Evolutionary conservation across 2,113 vertebrate species (phyloP).

Genomic region (Aphelocoma coerulescens): DNA sequence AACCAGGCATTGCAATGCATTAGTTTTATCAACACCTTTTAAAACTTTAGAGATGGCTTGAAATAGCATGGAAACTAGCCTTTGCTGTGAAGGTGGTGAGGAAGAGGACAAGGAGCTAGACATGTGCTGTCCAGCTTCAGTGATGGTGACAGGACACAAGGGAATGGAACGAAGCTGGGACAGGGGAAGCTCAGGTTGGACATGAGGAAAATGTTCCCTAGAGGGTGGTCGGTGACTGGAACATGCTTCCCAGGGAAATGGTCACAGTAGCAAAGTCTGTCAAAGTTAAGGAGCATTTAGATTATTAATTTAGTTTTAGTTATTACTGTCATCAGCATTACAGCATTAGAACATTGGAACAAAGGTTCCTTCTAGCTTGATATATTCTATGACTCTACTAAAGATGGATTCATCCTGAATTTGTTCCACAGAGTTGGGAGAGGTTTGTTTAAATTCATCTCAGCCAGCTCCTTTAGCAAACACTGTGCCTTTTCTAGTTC

Average conservation of each 20-base stretch:
- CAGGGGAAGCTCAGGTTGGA: neutral
- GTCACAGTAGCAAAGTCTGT: neutral
- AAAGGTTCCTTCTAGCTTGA: neutral
- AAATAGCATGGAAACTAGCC: neutral
- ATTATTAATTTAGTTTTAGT: neutral
- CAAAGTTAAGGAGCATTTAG: neutral
- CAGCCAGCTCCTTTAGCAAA: neutral
- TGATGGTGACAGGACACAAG: accelerated
- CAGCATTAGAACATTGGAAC: neutral
- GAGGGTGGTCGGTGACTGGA: accelerated
- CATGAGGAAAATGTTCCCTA: neutral
- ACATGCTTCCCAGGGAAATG: neutral
- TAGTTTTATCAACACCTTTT: neutral
- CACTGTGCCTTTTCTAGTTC: neutral
- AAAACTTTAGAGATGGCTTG: neutral
- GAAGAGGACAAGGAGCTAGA: neutral
- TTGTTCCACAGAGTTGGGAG: neutral
- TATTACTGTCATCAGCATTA: neutral
- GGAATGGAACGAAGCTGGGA: neutral
- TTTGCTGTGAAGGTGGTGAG: neutral
- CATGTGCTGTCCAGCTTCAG: neutral
- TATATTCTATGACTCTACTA: neutral
- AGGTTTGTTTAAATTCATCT: neutral
- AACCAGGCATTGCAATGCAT: neutral
- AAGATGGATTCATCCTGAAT: neutral